Evolutionary conservation across 1,140 invertebrate species (phyloP), one percentile per base, ranked within the genome.

Genomic region (Helicoverpa armigera): DNA sequence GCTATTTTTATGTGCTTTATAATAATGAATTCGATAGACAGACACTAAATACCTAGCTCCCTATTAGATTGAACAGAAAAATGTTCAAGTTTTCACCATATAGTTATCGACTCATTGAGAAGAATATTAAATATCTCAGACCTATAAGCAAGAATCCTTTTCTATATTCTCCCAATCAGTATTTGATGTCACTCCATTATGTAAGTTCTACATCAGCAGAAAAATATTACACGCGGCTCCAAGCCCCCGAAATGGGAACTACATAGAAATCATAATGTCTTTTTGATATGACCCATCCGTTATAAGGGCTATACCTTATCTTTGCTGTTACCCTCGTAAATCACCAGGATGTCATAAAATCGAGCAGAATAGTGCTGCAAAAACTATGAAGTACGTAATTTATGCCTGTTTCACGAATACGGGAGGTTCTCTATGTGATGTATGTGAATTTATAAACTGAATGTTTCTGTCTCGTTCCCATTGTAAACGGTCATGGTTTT

Each of bases 251-350:
- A 51, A 51, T 51, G 29, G 14, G 18, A 58, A 18, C 60, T 43
- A 29, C 31, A 9, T 18, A 60, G 16, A 16, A 60, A 60, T 60
- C 58, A 63, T 63, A 35, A 63, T 63, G 60, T 63, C 29, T 18
- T 63, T 63, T 63, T 63, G 29, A 63, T 63, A 35, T 29, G 60
- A 35, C 56, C 60, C 60, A 63, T 63, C 23, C 60, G 29, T 63
- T 63, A 54, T 54, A 54, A 14, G 53, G 13, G 53, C 13, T 12
- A 54, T 14, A 63, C 29, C 60, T 63, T 63, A 63, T 63, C 29
- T 63, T 11, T 63, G 29, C 18, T 63, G 29, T 63, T 31, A 29
- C 29, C 60, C 29, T 63, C 60, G 60, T 31, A 23, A 23, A 63
- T 63, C 60, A 63, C 31, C 60, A 63, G 23, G 60, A 23, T 35